Evolutionary conservation across 2,113 vertebrate genomes (phyloP).

Genomic region (Limanda limanda): DNA sequence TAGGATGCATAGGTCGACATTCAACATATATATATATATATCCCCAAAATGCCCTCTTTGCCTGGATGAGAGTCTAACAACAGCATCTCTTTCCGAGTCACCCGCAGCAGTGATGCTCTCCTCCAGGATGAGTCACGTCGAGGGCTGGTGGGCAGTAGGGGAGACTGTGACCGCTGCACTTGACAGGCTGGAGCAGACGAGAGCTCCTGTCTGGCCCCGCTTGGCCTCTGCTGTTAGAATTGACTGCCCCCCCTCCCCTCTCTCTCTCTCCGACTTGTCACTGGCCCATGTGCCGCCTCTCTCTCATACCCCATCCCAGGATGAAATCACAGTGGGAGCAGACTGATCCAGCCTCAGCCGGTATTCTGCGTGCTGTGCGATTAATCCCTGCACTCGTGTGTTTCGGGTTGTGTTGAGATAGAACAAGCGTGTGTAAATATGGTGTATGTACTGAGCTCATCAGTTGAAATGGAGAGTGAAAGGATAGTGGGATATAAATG

Average conservation of each 20-base stretch:
- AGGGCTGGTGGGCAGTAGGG: constrained; percentile 52
- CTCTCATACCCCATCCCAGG: constrained; percentile 7
- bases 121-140: constrained; percentile 32
- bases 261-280: constrained; percentile 14
- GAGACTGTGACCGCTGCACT: constrained; percentile 45
- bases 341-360: constrained; percentile 26
- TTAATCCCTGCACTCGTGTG: constrained; percentile 16
- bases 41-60: too few species aligned
- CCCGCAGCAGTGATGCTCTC: constrained; percentile 18
- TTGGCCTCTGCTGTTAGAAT: constrained; percentile 22
- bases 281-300: constrained; percentile 10
- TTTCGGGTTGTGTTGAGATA: neutral
- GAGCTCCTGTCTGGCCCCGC: constrained; percentile 17
- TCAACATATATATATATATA: neutral
- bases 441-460: neutral
- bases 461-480: constrained; percentile 4
- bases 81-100: neutral
- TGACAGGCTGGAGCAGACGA: constrained; percentile 20
- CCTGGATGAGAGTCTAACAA: neutral
- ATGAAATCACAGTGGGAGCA: constrained; percentile 35
- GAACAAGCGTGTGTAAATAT: too few species aligned
- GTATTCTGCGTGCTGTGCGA: constrained; percentile 13
- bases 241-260: constrained; percentile 2
- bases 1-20: neutral
- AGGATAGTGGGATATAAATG: constrained; percentile 1